Base-by-base conservation (phyloP, 1,140 invertebrate species). In the Hycleus cichorii region DNA sequence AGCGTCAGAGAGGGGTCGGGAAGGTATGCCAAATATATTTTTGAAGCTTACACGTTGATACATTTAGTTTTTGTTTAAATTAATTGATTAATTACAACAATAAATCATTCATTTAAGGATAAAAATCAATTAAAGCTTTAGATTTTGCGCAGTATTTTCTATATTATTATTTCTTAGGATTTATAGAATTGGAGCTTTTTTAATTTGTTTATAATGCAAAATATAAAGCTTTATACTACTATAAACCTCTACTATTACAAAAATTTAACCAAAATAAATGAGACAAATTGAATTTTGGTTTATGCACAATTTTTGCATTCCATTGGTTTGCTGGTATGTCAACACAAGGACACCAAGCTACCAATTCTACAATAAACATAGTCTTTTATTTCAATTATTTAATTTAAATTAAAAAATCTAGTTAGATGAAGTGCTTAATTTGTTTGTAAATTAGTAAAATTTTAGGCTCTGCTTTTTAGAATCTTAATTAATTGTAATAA, bases 1-100 rank as follows among this genome's bases (percentile, higher is more conserved):
- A 78, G 76, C 76, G 74, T 76, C 76, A 70, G 77, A 77, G 73
- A 77, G 76, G 68, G 75, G 75, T 69, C 76, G 77, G 69, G 76
- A 78, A 79, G 75, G 74, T 76, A 79, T 77, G 69, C 50, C 47
- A 65, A 32, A 49, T 48, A 25, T 32, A 32, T 32, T 65, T 62
- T 64, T 65, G 49, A 64, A 62, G 64, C 60, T 66, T 63, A 59
- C 57, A 65, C 63, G 42, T 49, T 52, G 45, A 32, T 60, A 49
- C 57, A 51, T 51, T 58, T 58, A 46, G 43, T 50, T 49, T 50
- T 43, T 42, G 40, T 42, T 42, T 10, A 42, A 42, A 11, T 42
- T 42, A 4, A 42, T n/a, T 42, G 40, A 42, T n/a, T n/a, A 42
- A 42, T 32, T 32, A 32, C 32, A 42, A 42, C 40, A 42, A 42